Percentiles rank a stretch among this genome's conserved stretches.
These are phyloP conservation scores for Trinorchestia longiramus DNA, from an alignment of 1,140 invertebrate species.

Conservation along the genomic window DNA sequence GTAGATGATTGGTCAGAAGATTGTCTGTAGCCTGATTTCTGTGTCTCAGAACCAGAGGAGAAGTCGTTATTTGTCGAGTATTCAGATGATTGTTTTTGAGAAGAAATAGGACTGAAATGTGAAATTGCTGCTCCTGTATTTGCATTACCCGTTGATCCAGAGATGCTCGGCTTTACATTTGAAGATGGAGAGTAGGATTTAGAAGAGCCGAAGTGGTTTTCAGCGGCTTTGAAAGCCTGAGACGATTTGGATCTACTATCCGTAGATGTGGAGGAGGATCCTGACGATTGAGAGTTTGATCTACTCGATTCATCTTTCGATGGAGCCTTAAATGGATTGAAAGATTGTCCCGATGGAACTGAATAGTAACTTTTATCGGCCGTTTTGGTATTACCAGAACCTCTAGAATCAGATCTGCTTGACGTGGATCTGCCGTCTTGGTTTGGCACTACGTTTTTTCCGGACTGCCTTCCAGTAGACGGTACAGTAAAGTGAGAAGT, in stretches of 20 bases:
- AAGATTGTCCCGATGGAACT: conserved; percentile 7
- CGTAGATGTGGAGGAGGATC: not conserved
- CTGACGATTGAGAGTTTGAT: not conserved
- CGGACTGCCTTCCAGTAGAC: not conserved
- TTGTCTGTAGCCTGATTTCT: not conserved
- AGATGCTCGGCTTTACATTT: not conserved
- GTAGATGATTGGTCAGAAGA: not conserved
- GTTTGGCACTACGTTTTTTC: not conserved
- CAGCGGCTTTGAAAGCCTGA: not conserved
- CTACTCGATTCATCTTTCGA: not conserved
- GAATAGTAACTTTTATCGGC: not conserved
- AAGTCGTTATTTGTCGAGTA: not conserved
- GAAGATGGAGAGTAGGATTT: conserved; percentile 13
- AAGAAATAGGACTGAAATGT: conserved; percentile 21
- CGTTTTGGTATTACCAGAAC: not conserved
- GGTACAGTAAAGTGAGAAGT: not conserved
- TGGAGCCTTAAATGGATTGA: conserved; percentile 33
- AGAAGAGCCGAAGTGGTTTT: not conserved
- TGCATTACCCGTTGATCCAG: not conserved
- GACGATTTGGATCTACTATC: not conserved
- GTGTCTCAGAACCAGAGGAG: not conserved
- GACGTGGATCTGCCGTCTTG: not conserved
- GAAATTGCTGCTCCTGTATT: not conserved
- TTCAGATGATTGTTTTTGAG: not conserved
- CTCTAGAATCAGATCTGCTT: not conserved